Evolutionary conservation across 53 echinoderm and acorn worm genomes (phyloP).

Genomic region (Antedon mediterranea): DNA sequence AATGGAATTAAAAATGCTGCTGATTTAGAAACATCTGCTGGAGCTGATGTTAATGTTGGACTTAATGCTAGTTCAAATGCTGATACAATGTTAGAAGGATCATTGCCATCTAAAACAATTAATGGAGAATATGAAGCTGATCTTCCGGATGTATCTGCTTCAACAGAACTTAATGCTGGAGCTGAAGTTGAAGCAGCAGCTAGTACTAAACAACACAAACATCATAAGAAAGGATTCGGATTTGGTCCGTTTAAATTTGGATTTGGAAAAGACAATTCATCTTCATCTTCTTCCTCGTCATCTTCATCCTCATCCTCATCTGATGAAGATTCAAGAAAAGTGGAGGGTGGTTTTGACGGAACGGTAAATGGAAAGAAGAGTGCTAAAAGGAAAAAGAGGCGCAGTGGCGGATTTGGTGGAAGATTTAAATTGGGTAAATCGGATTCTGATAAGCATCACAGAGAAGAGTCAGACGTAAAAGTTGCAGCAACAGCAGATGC

Average conservation of each 20-base stretch:
- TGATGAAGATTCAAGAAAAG: slow-evolving; percentile 31
- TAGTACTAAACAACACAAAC: background rate
- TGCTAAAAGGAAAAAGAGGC: slow-evolving; percentile 7
- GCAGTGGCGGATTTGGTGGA: background rate
- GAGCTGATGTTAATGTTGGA: background rate
- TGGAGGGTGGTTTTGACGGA: slow-evolving; percentile 33
- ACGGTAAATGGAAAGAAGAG: slow-evolving; percentile 14
- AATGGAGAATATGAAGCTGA: background rate
- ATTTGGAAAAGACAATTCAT: slow-evolving; percentile 7
- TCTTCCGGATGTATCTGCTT: background rate
- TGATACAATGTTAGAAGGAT: background rate
- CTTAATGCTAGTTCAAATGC: background rate
- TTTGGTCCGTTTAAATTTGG: background rate
- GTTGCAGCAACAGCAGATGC: slow-evolving; percentile 10
- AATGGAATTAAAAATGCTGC: background rate
- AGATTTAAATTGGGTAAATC: slow-evolving; percentile 28
- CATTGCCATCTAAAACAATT: background rate
- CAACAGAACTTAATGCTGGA: background rate
- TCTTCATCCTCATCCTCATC: slow-evolving; percentile 18
- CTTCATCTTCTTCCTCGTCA: slow-evolving; percentile 26
- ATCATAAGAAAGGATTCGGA: background rate
- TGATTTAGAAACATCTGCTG: background rate
- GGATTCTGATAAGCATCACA: slow-evolving; percentile 6
- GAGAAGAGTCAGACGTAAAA: slow-evolving; percentile 4
- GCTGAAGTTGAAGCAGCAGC: background rate